Conservation (phyloP, 1,140 invertebrate species). For the Caerostris darwini region DNA sequence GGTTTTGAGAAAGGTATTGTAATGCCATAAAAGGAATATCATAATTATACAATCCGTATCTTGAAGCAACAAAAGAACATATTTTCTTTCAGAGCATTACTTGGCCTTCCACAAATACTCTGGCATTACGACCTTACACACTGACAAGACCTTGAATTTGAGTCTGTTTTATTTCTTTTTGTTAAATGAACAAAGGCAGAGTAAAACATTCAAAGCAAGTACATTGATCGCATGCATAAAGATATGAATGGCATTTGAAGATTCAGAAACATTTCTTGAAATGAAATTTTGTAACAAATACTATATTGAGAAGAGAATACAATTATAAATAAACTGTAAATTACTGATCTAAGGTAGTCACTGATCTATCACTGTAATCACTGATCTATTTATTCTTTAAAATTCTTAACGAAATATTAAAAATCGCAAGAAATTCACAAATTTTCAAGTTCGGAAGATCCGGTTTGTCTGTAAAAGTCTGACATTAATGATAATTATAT, state of each 20-base stretch:
- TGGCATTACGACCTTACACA: constrained; percentile 7
- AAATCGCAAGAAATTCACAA: no score
- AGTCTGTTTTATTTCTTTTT: constrained; percentile 33
- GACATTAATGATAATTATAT: no score
- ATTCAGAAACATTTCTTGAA: neutral
- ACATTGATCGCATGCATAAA: neutral
- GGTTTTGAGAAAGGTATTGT: neutral
- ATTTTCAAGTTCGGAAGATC: no score
- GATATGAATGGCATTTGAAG: neutral
- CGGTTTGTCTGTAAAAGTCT: no score
- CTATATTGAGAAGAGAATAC: no score
- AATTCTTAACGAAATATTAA: no score
- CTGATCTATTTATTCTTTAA: no score
- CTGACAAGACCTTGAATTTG: constrained; percentile 4
- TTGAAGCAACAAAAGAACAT: constrained; percentile 51
- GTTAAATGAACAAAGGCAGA: neutral
- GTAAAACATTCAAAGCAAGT: neutral
- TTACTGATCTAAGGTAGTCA: no score
- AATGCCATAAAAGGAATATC: neutral
- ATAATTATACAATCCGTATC: neutral
- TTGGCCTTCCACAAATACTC: constrained; percentile 3
- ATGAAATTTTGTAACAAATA: neutral
- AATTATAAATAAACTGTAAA: no score
- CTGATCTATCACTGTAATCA: no score
- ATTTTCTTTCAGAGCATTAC: constrained; percentile 10